Evolutionary conservation across 2,113 vertebrate genomes (phyloP).

Genomic region (Cranoglanis bouderius): DNA sequence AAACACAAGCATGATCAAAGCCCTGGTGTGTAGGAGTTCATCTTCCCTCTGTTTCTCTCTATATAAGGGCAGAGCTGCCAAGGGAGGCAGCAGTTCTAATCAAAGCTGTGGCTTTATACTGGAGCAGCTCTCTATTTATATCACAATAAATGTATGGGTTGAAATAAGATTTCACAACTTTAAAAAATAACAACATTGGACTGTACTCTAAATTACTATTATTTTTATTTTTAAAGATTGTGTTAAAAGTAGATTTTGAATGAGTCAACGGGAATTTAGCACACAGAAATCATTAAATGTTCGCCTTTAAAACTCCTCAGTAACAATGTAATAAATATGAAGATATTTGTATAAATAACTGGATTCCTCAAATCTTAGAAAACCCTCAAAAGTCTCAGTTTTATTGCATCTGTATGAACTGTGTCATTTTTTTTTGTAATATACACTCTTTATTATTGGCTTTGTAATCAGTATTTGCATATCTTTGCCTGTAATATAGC

Average conservation of each 20-base stretch:
- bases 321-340: not conserved
- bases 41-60: not conserved
- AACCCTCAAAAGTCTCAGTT: no score
- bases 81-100: not conserved
- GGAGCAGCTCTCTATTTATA: conserved; percentile 3
- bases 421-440: not conserved
- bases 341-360: not conserved
- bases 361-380: not conserved
- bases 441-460: no score
- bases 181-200: not conserved
- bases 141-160: not conserved
- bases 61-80: not conserved
- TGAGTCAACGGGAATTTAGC: not conserved
- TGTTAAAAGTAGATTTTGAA: not conserved
- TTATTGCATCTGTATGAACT: not conserved
- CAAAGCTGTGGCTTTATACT: conserved; percentile 6
- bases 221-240: no score
- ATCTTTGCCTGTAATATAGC: not conserved
- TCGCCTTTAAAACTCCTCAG: not conserved
- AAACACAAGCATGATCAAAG: conserved; percentile 14
- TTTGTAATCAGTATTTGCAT: not conserved
- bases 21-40: conserved; percentile 12
- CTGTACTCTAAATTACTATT: not conserved
- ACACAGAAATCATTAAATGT: not conserved
- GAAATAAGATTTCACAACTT: not conserved